Evolutionary conservation across 2,113 vertebrate genomes (phyloP).

Genomic region (Lagenorhynchus albirostris): DNA sequence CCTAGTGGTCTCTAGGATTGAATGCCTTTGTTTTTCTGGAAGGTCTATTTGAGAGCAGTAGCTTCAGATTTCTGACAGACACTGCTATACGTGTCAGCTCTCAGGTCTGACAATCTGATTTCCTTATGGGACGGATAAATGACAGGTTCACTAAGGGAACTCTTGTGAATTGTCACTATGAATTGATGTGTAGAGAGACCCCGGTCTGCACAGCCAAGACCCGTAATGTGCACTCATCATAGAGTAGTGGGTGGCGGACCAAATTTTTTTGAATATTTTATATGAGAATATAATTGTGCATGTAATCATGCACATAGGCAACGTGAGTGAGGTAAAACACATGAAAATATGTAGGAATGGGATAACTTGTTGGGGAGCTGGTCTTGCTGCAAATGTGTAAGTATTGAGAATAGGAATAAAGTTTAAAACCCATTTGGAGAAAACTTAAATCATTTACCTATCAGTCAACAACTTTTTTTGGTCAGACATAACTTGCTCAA

Average conservation of each 20-base stretch:
- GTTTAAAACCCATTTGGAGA: background rate
- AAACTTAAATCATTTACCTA: background rate
- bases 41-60: background rate
- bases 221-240: background rate
- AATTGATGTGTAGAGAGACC: background rate
- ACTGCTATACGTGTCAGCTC: background rate
- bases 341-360: background rate
- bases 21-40: background rate
- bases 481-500: background rate
- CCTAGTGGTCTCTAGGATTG: background rate
- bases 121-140: background rate
- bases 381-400: background rate
- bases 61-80: background rate
- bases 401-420: background rate
- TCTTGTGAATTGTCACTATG: conserved; percentile 3
- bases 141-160: background rate
- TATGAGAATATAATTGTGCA: background rate
- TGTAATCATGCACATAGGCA: background rate
- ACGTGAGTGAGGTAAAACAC: background rate
- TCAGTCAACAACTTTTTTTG: background rate
- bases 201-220: background rate
- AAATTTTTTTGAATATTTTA: background rate
- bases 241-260: background rate
- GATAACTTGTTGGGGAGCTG: background rate
- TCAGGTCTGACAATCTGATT: background rate